Evolutionary conservation across 2,888 invertebrate species (phyloP), one percentile per base, ranked within the genome.

Genomic region (Strigamia crassipes): DNA sequence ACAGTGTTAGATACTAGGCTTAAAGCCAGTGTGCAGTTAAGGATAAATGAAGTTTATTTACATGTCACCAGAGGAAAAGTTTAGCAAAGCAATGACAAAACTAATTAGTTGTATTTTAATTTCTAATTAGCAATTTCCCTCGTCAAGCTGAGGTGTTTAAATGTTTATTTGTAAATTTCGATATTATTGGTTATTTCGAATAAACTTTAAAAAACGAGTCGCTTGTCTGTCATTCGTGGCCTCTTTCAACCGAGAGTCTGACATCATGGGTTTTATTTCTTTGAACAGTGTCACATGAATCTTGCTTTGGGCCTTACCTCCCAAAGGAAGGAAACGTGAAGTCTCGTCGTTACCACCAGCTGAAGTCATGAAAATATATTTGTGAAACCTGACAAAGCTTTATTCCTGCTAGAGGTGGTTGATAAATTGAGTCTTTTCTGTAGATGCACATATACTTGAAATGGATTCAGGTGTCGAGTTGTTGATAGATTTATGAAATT

Each of bases 231-330:
- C 46, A 46, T 46, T 46, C 46, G 46, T n/a, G 46, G 46, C 15
- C 46, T 46, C 12, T 46, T n/a, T 46, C 46, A 46, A n/a, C 46
- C 15, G 15, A 46, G 12, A 3, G 9, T 4, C 46, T 46, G n/a
- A n/a, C n/a, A 46, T 46, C 46, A 46, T 46, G 31, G 34, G 78
- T 38, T 78, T 78, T 78, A 78, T 78, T 78, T 78, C 78, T 78
- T 78, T 38, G 38, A 78, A 34, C 78, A 78, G 78, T 78, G 78
- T 78, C 78, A 78, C 78, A 78, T 78, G 78, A 21, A 38, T 34
- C 31, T 78, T 78, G 78, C 38, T 78, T 46, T 46, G 46, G 46
- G 46, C 46, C 46, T 46, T 46, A 46, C 46, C 46, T 46, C 46
- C 46, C 46, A 46, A n/a, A 46, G 46, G 46, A 46, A 46, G 46